Evolutionary conservation across 2,888 invertebrate species (phyloP), one percentile per base, ranked within the genome.

Genomic region (Scrobipalpa costella): DNA sequence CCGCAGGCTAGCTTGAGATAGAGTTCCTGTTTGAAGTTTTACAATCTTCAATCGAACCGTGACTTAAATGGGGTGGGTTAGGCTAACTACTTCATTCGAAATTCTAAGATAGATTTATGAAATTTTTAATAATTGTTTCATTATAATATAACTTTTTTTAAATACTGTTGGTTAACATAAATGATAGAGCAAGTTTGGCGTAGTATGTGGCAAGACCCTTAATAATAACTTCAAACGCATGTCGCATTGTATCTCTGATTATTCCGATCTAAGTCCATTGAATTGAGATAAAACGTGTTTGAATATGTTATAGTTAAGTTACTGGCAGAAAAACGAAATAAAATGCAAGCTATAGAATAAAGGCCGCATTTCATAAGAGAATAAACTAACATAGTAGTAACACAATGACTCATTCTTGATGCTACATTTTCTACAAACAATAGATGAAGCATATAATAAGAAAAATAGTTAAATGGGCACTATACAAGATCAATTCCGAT

Each of bases 221-320:
- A 84, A 89, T 88, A 90, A 88, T 88, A 88, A 86, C 85, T 86
- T 86, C 85, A 85, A 86, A 84, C 86, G 79, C 82, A 85, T 86
- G 87, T 86, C 85, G 83, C 85, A 87, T 90, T 89, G 88, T 88
- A 85, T 85, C 81, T 84, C 77, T 81, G 84, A 88, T 88, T 88
- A 88, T 88, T 86, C 83, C 78, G 85, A 89, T 87, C 86, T 86
- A 86, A 83, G 78, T 76, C 83, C 79, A 86, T 85, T 86, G 81
- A 86, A 88, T 84, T 76, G 73, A 85, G 85, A 88, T 88, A 88
- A 78, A 84, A 78, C 77, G 73, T 79, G 77, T 81, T 83, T 76
- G 76, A 79, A 78, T 85, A 79, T 83, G 76, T 79, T 77, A 72
- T 52, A 38, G 44, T 67, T 50, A n/a, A 49, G 40, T 67, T 64